These are phyloP conservation scores for Artibeus lituratus DNA, from an alignment of 2,797 vertebrate species.

Conservation along the genomic window DNA sequence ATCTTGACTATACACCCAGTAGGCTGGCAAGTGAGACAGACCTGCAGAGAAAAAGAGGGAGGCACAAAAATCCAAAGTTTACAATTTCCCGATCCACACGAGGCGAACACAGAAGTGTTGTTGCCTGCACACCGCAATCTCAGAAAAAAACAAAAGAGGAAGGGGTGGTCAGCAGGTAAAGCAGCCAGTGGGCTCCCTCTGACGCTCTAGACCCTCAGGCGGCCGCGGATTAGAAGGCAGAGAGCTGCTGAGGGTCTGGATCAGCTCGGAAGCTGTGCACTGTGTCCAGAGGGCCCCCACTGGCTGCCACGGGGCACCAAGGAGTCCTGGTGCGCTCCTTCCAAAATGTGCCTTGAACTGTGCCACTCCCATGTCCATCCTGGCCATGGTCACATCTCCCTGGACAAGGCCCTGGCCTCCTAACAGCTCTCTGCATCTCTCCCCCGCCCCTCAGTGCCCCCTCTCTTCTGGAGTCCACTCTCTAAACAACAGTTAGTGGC, in stretches of 20 bases:
- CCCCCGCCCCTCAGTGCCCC: fast-evolving
- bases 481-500: background rate
- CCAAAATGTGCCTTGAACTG: background rate
- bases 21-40: background rate
- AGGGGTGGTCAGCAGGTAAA: too few relatives aligned
- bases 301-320: background rate
- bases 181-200: fast-evolving
- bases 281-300: fast-evolving
- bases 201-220: fast-evolving
- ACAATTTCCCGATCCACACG: background rate
- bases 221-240: background rate
- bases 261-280: background rate
- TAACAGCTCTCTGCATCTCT: background rate
- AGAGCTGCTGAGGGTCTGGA: background rate
- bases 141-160: background rate
- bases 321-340: background rate
- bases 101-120: background rate
- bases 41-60: background rate
- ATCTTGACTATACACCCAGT: background rate
- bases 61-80: background rate
- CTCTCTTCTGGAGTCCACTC: background rate
- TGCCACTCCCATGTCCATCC: background rate
- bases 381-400: background rate
- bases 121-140: background rate
- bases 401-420: background rate